These are phyloP conservation scores for Trachelus troglodyta DNA, from an alignment of 2,888 invertebrate species.

Conservation along the genomic window DNA sequence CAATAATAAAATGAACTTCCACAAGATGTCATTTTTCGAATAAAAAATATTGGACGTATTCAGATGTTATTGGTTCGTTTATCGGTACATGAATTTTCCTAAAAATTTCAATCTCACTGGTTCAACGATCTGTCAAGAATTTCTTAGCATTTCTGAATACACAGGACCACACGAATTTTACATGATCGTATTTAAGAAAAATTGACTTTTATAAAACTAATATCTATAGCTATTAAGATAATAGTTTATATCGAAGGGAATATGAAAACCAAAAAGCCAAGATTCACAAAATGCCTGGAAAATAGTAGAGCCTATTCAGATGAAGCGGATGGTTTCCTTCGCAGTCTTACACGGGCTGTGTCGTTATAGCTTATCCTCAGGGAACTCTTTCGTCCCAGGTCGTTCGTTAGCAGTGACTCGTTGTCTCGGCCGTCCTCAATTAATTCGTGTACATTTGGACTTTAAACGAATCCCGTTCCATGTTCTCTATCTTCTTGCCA, in stretches of 20 bases:
- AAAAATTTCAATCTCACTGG: no score
- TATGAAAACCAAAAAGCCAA: neutral
- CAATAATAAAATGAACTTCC: no score
- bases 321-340: neutral
- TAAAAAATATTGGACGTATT: no score
- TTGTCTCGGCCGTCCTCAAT: constrained; percentile 23
- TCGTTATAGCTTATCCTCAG: constrained; percentile 1
- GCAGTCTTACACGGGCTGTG: neutral
- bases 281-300: neutral
- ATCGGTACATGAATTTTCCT: no score
- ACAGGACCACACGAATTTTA: no score
- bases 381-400: constrained; percentile 13
- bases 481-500: neutral
- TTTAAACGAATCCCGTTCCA: constrained; percentile 22
- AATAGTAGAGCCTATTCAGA: neutral
- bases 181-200: no score
- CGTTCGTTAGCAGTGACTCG: constrained; percentile 28
- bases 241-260: neutral
- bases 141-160: no score
- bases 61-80: no score
- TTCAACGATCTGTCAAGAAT: no score
- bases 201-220: neutral
- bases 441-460: constrained; percentile 23
- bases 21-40: no score
- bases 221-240: neutral